Evolutionary conservation across 2,888 invertebrate genomes (phyloP).

Genomic region (Dynastes tityus): DNA sequence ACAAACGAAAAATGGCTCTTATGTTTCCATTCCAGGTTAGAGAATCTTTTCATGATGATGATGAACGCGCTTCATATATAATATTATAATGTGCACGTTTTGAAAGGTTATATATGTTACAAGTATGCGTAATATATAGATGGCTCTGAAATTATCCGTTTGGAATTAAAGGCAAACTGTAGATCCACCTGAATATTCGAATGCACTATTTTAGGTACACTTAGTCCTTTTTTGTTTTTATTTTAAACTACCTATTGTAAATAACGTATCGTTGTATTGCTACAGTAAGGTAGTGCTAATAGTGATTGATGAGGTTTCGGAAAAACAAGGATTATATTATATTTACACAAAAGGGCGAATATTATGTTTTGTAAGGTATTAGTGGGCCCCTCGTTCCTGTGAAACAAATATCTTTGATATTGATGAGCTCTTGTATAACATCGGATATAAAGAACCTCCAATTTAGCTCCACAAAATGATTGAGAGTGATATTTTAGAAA

Average conservation of each 20-base stretch:
- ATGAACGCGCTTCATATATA: constrained; percentile 47
- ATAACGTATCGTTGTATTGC: too few species aligned
- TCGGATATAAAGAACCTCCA: too few species aligned
- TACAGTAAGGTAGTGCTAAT: background rate
- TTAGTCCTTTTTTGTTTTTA: background rate
- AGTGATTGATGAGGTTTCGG: background rate
- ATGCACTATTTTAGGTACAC: background rate
- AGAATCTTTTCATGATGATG: constrained; percentile 46
- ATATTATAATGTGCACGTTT: constrained; percentile 31
- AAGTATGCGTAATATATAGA: constrained; percentile 34
- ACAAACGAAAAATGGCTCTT: constrained; percentile 73
- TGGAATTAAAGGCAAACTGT: constrained; percentile 40
- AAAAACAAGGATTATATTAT: background rate
- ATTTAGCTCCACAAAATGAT: too few species aligned
- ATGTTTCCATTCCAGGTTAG: constrained; percentile 75
- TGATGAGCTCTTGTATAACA: too few species aligned
- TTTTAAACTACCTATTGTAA: too few species aligned
- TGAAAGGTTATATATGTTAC: constrained; percentile 1
- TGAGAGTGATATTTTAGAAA: too few species aligned
- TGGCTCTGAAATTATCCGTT: constrained; percentile 37
- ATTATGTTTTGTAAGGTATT: too few species aligned
- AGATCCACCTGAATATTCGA: constrained; percentile 1
- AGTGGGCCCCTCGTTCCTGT: too few species aligned
- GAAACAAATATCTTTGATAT: too few species aligned
- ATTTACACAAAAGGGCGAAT: too few species aligned